Base-by-base conservation (phyloP, 1,140 invertebrate species). In the Liolophura sinensis region DNA sequence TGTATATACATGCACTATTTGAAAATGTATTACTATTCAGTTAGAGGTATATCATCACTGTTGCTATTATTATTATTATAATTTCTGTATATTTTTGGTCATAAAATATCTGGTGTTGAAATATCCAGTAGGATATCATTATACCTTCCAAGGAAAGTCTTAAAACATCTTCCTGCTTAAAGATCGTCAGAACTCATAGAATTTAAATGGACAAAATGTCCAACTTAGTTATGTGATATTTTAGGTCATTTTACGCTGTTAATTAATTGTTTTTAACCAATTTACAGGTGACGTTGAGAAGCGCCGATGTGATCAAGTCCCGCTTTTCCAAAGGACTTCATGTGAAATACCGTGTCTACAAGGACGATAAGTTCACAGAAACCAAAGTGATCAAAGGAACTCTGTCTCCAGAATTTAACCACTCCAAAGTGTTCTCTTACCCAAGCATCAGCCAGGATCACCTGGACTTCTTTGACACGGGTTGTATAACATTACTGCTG, bases 401-500 rank as follows among this genome's bases (percentile, higher is more conserved):
- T 25, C 63, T 82, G 31, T 74, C 70, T 18, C 82, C 82, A 46
- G 73, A 77, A 27, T 84, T 84, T 60, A 80, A 79, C 48, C 81
- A 83, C 71, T 73, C 72, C 1, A 78, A 77, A 65, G 64, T 82
- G 5, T 65, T 84, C 18, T 62, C 75, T 11, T 78, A 82, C 49
- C 55, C 65, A 15, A 73, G 75, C 46, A 63, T 85, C 11, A 76
- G 68, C 18, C 67, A 77, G 56, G 74, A 82, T 50, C 82, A 84
- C 70, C 67, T 85, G 48, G 76, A 79, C 31, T 85, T 79, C 65
- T 85, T 85, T 69, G 78, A 84, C 47, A 68, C 54, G 47, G 78
- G 80, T 50, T 80, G 74, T 66, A 81, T 85, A 22, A 83, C 82
- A 15, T 83, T 85, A 69, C 62, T 74, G 55, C 67, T 85, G 4